Evolutionary conservation across 2,113 vertebrate species (phyloP), one percentile per base, ranked within the genome.

Genomic region (Triplophysa tibetana): DNA sequence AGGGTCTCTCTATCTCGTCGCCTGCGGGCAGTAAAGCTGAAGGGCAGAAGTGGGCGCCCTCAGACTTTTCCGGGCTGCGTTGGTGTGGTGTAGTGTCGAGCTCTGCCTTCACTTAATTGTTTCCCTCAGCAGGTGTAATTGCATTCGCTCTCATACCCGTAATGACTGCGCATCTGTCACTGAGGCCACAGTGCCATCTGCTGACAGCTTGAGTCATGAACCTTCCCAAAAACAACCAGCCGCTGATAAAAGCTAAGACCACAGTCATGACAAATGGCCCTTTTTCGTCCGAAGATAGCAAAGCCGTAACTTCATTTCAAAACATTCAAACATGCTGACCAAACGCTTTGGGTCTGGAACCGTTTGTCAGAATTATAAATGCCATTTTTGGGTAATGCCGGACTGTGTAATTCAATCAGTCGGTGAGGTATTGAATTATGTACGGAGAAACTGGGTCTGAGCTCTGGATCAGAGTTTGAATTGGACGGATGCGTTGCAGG

Each of bases 21-120:
- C 13, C 70, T 74, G 29, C n/a, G 17, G 33, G 43, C 21, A 38
- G 33, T 38, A 38, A 38, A 7, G 33, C 33, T 1, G 33, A 3
- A 38, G 33, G 33, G 33, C 33, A 38, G 33, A 7, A 70, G 10
- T 33, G 33, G 56, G 38, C 45, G 48, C 4, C 56, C 69, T 72
- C 48, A 13, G 17, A 45, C 8, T 73, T 52, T 73, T 26, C 33
- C 33, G 10, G 33, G 43, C 21, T 75, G 41, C 54, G 23, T 54
- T 11, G 33, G 54, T 60, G 70, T 11, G 33, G 54, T 60, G 23
- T 24, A 29, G 23, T 54, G 48, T 29, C 26, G 58, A 29, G 58
- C 41, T 75, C 73, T 63, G 48, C 38, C 73, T 63, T 24, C 73
- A 63, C 73, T n/a, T 75, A 75, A 75, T 75, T 75, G 73, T 75